Percentiles rank a stretch among this genome's conserved stretches.
Evolutionary conservation across 2,888 invertebrate genomes (phyloP).

Genomic region (Calephelis perditalis): DNA sequence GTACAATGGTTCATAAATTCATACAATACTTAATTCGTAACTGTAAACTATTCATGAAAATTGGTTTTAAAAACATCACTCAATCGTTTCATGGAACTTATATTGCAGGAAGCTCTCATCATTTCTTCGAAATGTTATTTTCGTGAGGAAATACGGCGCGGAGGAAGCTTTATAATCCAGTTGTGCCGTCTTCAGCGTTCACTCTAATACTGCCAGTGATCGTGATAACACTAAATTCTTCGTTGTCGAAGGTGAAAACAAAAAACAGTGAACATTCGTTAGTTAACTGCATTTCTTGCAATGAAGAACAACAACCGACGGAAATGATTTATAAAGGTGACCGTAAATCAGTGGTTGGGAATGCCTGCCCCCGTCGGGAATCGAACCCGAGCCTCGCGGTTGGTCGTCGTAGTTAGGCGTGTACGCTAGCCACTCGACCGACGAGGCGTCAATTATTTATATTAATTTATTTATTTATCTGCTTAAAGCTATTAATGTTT

Average conservation of each 20-base stretch:
- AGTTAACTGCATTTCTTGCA: background rate
- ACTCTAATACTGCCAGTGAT: no score
- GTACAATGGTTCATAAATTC: conserved; percentile 2
- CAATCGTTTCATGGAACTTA: background rate
- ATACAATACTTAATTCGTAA: background rate
- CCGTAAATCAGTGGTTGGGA: no score
- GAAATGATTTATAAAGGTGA: no score
- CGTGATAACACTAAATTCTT: background rate
- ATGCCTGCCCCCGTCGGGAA: no score
- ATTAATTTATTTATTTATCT: no score
- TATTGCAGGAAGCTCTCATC: background rate
- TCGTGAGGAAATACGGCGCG: background rate
- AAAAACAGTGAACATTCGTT: background rate
- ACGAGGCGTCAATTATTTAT: no score
- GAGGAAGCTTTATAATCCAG: background rate
- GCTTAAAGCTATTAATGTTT: no score
- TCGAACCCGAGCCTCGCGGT: no score
- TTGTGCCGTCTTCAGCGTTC: no score
- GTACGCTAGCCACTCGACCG: no score
- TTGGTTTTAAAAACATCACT: background rate
- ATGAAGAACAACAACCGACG: background rate
- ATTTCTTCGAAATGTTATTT: background rate
- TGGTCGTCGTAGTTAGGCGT: no score
- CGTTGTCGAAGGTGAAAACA: background rate
- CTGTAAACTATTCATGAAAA: background rate